Evolutionary conservation across 2,888 invertebrate species (phyloP).

Genomic region (Ophion ventricosus): DNA sequence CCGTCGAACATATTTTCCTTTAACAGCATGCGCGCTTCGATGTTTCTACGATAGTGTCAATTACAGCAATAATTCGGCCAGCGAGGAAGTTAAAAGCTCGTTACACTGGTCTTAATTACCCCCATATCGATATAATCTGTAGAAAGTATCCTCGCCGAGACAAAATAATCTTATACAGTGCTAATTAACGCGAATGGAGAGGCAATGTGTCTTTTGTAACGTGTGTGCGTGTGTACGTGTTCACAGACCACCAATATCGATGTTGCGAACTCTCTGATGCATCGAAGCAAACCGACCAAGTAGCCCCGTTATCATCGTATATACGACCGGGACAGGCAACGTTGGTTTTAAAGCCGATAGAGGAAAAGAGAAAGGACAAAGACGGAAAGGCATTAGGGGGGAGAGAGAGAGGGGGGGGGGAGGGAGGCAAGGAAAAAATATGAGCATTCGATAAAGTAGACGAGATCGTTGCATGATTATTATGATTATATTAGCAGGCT

Average conservation of each 20-base stretch:
- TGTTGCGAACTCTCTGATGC: background rate
- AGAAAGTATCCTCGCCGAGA: background rate
- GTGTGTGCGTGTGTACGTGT: background rate
- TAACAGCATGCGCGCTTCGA: background rate
- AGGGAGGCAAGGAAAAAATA: background rate
- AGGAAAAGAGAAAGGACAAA: background rate
- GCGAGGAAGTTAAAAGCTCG: constrained; percentile 4
- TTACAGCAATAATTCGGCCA: constrained; percentile 9
- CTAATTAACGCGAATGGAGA: background rate
- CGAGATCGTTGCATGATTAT: background rate
- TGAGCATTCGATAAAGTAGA: background rate
- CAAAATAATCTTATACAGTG: background rate
- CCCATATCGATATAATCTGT: constrained; percentile 15
- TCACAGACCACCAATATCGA: constrained; percentile 10
- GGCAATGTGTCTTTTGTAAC: background rate
- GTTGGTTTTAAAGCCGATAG: constrained; percentile 14
- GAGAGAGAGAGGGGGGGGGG: background rate
- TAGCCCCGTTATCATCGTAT: constrained; percentile 28
- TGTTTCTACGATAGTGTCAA: constrained; percentile 1
- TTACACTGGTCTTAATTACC: background rate
- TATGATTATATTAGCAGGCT: background rate
- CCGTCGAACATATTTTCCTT: background rate
- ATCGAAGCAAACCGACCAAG: constrained; percentile 22
- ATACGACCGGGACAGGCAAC: constrained; percentile 6
- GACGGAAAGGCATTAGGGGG: background rate